Percentiles rank a stretch among this genome's conserved stretches.
These are phyloP conservation scores for Thysanoteuthis rhombus DNA, from an alignment of 2,888 invertebrate species.

Conservation along the genomic window DNA sequence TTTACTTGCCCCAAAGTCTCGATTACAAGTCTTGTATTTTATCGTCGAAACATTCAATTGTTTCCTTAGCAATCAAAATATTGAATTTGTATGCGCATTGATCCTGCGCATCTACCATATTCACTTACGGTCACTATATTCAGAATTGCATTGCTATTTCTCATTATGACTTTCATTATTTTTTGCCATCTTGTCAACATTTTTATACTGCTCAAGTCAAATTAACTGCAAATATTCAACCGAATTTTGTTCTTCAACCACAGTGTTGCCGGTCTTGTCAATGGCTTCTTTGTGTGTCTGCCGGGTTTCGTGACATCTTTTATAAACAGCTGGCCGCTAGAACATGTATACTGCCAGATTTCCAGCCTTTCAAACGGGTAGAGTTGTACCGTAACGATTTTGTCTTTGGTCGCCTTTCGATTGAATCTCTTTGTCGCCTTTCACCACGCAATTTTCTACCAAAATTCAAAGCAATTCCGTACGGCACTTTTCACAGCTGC, in stretches of 20 bases:
- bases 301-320: conserved; percentile 42
- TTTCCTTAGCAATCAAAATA: no score
- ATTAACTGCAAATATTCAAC: conserved; percentile 25
- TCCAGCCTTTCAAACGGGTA: conserved; percentile 44
- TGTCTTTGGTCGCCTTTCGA: conserved; percentile 44
- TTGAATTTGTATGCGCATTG: no score
- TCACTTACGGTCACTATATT: background rate
- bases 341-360: conserved; percentile 45
- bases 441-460: conserved; percentile 41
- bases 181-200: background rate
- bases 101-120: background rate
- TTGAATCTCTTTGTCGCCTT: conserved; percentile 49
- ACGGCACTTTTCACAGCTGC: background rate
- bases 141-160: background rate
- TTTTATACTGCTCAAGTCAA: background rate
- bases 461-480: conserved; percentile 34
- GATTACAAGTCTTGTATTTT: no score
- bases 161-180: background rate
- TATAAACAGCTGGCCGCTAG: conserved; percentile 44
- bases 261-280: conserved; percentile 43
- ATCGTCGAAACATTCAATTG: no score
- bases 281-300: conserved; percentile 44
- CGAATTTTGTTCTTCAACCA: conserved; percentile 44
- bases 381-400: conserved; percentile 48
- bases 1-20: no score